Evolutionary conservation across 64 coral and sea anemone species (phyloP), one percentile per base, ranked within the genome.

Genomic region (Astreopora myriophthalma): DNA sequence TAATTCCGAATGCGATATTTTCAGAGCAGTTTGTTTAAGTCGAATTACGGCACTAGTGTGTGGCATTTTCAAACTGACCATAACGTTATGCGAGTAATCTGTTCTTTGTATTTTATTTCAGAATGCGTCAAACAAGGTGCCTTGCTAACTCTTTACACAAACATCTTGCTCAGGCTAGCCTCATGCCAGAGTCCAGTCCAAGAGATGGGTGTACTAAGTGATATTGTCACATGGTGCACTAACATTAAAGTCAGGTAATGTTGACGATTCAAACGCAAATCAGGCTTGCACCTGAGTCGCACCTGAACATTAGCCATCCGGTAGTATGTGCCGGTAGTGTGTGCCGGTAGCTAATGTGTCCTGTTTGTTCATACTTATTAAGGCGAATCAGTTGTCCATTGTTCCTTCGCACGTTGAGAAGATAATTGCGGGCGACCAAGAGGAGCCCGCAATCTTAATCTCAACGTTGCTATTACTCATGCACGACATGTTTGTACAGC

Each of bases 171-270:
- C 46, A 93, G 60, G 79, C 27, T 96, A 33, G 78, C 95, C 17
- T 74, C 89, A 1, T 96, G 95, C n/a, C 78, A 93, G 26, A 96
- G 87, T 31, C 86, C 95, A 36, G 87, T n/a, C 39, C 86, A 96
- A 76, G 95, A 96, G 46, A 96, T 93, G 91, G 40, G 62, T 22
- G 73, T 96, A 5, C 24, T 96, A 8, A 48, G 69, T 8, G 95
- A 96, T 34, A 51, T 96, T 8, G 87, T 96, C 22, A 76, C 20
- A 2, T 96, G 95, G 95, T 93, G 86, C 51, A 74, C 58, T n/a
- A 87, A 63, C 11, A 24, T 96, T 34, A 96, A 93, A 87, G 64
- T 89, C 72, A 85, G 33, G 89, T 92, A 85, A 75, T n/a, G n/a
- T n/a, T n/a, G n/a, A n/a, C n/a, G n/a, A n/a, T n/a, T n/a, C n/a